Base-by-base conservation (phyloP, 2,113 vertebrate genomes). In the Odocoileus virginianus region DNA sequence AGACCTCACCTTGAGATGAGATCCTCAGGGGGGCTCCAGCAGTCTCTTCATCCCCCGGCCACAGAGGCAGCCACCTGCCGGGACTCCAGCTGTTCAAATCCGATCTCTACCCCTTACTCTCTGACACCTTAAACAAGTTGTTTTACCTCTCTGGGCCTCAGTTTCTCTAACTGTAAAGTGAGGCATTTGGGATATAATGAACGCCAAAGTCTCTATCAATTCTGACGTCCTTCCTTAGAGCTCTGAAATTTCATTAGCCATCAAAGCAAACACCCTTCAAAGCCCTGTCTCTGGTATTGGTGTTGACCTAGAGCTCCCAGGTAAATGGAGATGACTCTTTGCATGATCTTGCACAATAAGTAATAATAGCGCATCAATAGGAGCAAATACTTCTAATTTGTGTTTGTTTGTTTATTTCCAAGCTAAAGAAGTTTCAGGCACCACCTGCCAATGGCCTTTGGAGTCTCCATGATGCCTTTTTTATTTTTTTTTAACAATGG, bases 371-470 rank as follows among this genome's bases (percentile, higher is more conserved):
- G 1, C 92, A 81, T 84, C 76, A 79, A 76, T 11, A 89, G 91
- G 93, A 5, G 43, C 82, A 95, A 89, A 95, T 82, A 50, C 78
- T 87, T 81, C 96, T 96, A 50, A 94, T 97, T 96, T 96, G 95
- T 96, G 76, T 81, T 97, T 97, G 97, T 97, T 97, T 97, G 92
- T 98, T 98, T 98, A 92, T 94, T 91, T 95, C 58, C 95, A 98
- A 30, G 52, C 74, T 58, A 94, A 95, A 83, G 54, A 97, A 95
- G 79, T 64, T 57, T n/a, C 2, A 85, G 40, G 12, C 19, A 96
- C 86, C 89, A 91, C 83, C 95, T 79, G 81, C 47, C 79, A 87
- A 28, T 28, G 36, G 25, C n/a, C 61, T 94, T 78, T 78, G 96
- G 33, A 84, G 12, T 89, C 25, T 89, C 95, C 84, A 87, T 58